Evolutionary conservation across 2,888 invertebrate genomes (phyloP).

Genomic region (Coleophora deauratella): DNA sequence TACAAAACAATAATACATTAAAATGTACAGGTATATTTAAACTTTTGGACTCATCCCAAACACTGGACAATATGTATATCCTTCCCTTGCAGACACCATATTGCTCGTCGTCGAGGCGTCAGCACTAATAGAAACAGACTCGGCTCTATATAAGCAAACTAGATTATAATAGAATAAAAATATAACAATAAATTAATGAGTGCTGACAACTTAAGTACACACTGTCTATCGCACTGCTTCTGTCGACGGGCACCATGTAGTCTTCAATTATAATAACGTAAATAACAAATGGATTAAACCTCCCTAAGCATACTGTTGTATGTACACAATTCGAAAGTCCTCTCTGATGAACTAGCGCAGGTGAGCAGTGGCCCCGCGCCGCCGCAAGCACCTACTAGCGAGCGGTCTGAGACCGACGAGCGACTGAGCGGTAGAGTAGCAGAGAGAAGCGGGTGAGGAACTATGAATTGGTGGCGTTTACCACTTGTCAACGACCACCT

Average conservation of each 20-base stretch:
- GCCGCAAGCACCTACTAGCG: slow-evolving; percentile 21
- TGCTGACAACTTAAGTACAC: slow-evolving; percentile 73
- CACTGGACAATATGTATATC: slow-evolving; percentile 69
- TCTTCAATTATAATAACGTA: slow-evolving; percentile 71
- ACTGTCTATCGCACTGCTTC: slow-evolving; percentile 69
- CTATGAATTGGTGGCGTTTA: slow-evolving; percentile 69
- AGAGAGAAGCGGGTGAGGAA: slow-evolving; percentile 68
- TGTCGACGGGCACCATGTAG: slow-evolving; percentile 74
- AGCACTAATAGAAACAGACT: slow-evolving; percentile 71
- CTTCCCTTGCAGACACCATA: slow-evolving; percentile 72
- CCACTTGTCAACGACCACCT: slow-evolving; percentile 82
- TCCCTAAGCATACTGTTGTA: slow-evolving; percentile 71
- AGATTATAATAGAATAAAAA: slow-evolving; percentile 66
- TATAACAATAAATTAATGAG: slow-evolving; percentile 71
- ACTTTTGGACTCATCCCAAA: slow-evolving; percentile 71
- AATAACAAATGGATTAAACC: slow-evolving; percentile 71
- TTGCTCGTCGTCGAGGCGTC: slow-evolving; percentile 71
- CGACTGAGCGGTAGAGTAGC: slow-evolving; percentile 59
- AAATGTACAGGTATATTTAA: slow-evolving; percentile 76
- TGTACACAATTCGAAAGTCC: slow-evolving; percentile 73
- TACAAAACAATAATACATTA: slow-evolving; percentile 76
- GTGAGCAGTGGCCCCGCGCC: slow-evolving; percentile 29
- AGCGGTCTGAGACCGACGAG: slow-evolving; percentile 46
- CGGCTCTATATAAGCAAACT: slow-evolving; percentile 72
- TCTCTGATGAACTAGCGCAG: slow-evolving; percentile 53